A percentile compares a stretch with the other conserved stretches of the same genome.
These are phyloP conservation scores for Nettapus auritus DNA, from an alignment of 2,113 vertebrate species.

Conservation along the genomic window DNA sequence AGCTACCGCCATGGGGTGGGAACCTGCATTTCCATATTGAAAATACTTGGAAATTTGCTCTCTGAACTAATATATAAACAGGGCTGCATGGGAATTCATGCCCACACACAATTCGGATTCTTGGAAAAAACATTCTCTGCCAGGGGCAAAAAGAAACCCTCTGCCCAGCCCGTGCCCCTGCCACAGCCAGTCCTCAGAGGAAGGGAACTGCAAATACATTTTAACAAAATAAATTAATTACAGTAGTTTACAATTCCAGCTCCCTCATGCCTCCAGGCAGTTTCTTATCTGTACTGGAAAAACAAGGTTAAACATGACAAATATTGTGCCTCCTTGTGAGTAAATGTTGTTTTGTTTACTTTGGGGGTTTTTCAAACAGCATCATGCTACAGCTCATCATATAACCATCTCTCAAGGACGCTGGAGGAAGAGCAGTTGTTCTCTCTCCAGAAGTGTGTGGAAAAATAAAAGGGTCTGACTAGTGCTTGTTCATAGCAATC, in stretches of 20 bases:
- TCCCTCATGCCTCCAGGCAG: background rate
- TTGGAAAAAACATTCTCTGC: background rate
- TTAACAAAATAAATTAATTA: conserved; percentile 39
- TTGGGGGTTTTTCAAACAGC: background rate
- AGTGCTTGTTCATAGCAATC: background rate
- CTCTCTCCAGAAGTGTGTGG: rapidly evolving
- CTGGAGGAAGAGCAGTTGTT: background rate
- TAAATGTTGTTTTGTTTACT: conserved; percentile 48
- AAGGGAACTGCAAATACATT: background rate
- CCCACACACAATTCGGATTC: background rate
- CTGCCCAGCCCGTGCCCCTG: background rate
- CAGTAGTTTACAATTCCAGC: background rate
- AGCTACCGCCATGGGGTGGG: background rate
- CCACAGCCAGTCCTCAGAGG: background rate
- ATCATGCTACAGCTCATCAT: conserved; percentile 29
- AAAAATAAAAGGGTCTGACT: conserved; percentile 15
- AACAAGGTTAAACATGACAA: conserved; percentile 41
- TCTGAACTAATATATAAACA: background rate
- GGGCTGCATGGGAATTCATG: background rate
- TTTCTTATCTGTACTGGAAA: background rate
- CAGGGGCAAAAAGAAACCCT: background rate
- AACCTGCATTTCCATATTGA: background rate
- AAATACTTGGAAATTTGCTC: background rate
- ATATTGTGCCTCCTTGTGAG: conserved; percentile 16
- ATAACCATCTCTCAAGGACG: background rate